Evolutionary conservation across 2,113 vertebrate species (phyloP), one percentile per base, ranked within the genome.

Genomic region (Catagonus wagneri): DNA sequence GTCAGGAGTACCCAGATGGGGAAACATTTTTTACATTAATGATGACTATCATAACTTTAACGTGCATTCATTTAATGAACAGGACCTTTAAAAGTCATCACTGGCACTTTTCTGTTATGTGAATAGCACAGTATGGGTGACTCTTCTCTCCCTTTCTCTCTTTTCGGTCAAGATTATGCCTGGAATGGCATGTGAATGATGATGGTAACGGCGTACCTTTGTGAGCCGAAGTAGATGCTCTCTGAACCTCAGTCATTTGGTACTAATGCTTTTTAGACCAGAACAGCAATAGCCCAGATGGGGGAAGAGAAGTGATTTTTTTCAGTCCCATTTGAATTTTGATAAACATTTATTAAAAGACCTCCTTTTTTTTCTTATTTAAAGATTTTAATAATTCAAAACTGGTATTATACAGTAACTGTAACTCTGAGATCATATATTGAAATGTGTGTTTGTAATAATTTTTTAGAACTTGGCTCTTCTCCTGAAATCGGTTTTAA

Each of bases 401-500:
- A 69, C 27, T 68, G 80, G 56, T 83, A 80, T 50, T 75, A 79
- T 29, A 66, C 36, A 83, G 65, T 87, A 85, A 90, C 39, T 78
- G 23, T 88, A 65, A 79, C 61, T 80, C 65, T 83, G 94, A 96
- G 95, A 81, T 96, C 71, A 86, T 93, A 50, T 36, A 50, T 83
- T 90, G 90, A 83, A 94, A 94, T 90, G 94, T 96, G 36, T 95
- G 52, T 72, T 95, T 56, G 65, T 89, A 78, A 75, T 93, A 96
- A 93, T 83, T 83, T 97, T 96, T 91, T 84, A 79, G 81, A 96
- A 97, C 85, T 97, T 22, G 0, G 16, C 68, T 96, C 96, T 97
- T 89, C 91, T 94, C 89, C 96, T 88, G 95, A 96, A 96, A 96
- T 90, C 6, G 25, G 29, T 83, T 92, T 94, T 84, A 94, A 96